Evolutionary conservation across 2,113 vertebrate genomes (phyloP).

Genomic region (Barbus barbus): DNA sequence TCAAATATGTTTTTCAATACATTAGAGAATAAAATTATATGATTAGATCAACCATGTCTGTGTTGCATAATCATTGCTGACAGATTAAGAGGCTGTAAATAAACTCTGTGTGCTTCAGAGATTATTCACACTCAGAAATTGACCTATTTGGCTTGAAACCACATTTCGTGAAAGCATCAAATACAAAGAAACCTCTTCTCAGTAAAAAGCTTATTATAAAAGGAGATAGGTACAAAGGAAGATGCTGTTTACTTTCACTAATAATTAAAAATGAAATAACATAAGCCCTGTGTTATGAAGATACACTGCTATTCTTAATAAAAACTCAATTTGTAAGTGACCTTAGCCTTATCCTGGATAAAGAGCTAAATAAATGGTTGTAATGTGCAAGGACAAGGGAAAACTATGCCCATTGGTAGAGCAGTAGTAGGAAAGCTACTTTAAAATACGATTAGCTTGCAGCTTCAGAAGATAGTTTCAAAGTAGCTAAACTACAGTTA

Average conservation of each 20-base stretch:
- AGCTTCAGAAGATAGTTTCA: not conserved
- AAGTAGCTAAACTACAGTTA: not conserved
- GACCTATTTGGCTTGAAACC: slow-evolving; percentile 30
- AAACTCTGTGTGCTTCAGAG: slow-evolving; percentile 22
- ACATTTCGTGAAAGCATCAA: not conserved
- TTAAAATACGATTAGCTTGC: not conserved
- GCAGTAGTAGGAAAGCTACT: not conserved
- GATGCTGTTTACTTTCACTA: not conserved
- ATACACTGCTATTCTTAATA: not conserved
- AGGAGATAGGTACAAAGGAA: not conserved
- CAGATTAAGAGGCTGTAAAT: slow-evolving; percentile 13
- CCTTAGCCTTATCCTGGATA: not conserved
- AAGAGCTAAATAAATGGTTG: not conserved
- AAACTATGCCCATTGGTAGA: not conserved
- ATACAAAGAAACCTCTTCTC: not conserved
- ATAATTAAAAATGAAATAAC: not conserved
- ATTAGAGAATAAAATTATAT: not conserved
- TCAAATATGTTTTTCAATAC: not conserved
- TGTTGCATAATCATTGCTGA: slow-evolving; percentile 5
- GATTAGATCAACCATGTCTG: slow-evolving; percentile 27
- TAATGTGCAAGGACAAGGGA: not conserved
- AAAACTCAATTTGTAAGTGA: not conserved
- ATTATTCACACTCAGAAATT: slow-evolving; percentile 37
- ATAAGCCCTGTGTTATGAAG: not conserved
- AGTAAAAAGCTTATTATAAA: slow-evolving; percentile 6